Percentiles rank a stretch among this genome's conserved stretches.
Conservation (phyloP, 2,113 vertebrate species). For the Genyomyrus donnyi region DNA sequence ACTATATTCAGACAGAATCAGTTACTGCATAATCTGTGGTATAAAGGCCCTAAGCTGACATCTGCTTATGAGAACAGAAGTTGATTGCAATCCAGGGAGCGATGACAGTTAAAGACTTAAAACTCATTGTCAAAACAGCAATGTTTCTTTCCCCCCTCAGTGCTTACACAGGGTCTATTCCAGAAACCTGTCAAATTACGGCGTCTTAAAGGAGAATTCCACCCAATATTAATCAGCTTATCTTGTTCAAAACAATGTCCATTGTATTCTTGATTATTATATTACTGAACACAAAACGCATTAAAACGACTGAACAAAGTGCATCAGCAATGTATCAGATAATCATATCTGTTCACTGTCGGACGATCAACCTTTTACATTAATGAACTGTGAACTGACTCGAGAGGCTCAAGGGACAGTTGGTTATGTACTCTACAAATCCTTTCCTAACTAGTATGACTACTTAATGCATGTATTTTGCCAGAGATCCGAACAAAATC, state of each 20-base stretch:
- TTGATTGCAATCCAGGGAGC: background rate
- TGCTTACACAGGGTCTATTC: background rate
- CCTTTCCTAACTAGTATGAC: background rate
- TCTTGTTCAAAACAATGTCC: background rate
- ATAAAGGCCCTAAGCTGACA: background rate
- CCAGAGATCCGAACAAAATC: background rate
- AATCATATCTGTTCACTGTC: background rate
- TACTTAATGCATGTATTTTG: background rate
- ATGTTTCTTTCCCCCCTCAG: background rate
- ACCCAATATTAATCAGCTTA: background rate
- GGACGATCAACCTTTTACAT: background rate
- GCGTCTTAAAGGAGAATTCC: background rate
- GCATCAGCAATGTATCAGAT: background rate
- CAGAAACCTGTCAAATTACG: background rate
- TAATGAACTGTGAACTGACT: background rate
- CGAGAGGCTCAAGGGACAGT: background rate
- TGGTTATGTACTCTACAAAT: background rate
- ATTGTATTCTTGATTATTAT: background rate
- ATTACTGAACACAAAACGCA: background rate
- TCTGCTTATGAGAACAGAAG: background rate
- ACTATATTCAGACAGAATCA: background rate
- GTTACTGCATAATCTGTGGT: background rate
- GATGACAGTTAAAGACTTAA: background rate
- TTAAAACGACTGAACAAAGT: background rate
- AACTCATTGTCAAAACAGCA: background rate